phyloP scores from a whole-genome alignment of 1,140 invertebrate genomes.

The Eupristina koningsbergeri region DNA sequence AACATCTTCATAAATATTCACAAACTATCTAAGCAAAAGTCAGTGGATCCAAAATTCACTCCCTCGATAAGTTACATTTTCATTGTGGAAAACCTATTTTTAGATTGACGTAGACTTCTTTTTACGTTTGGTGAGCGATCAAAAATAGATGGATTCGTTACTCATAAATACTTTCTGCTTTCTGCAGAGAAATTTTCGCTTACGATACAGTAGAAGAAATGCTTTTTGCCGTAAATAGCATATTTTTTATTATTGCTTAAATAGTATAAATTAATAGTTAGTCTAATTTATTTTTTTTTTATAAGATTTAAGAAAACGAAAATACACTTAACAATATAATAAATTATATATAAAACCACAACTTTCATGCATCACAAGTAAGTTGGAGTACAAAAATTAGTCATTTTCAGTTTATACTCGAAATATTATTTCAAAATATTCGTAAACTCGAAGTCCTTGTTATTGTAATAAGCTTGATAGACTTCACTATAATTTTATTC shows the following conservation, averaged over 20 bases:
- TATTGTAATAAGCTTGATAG: background rate
- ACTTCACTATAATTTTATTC: background rate
- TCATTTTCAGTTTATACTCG: background rate
- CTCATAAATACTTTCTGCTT: constrained; percentile 34
- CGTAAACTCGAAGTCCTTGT: too few species aligned
- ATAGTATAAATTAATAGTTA: background rate
- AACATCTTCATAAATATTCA: background rate
- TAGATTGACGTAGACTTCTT: constrained; percentile 6
- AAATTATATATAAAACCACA: constrained; percentile 21
- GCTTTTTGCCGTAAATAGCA: background rate
- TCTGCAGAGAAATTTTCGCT: background rate
- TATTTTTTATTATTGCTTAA: background rate
- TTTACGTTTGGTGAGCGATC: constrained; percentile 2
- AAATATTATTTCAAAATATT: too few species aligned
- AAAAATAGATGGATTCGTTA: constrained; percentile 34
- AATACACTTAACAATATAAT: constrained; percentile 9
- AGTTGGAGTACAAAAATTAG: background rate
- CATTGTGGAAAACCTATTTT: constrained; percentile 52
- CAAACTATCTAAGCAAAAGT: background rate
- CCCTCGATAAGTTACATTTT: constrained; percentile 33
- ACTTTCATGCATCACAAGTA: constrained; percentile 27
- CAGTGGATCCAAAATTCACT: background rate
- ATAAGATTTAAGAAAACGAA: background rate
- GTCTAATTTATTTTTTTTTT: background rate
- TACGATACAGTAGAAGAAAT: background rate